Evolutionary conservation across 2,888 invertebrate species (phyloP), one percentile per base, ranked within the genome.

Genomic region (Mycalesis mineus): DNA sequence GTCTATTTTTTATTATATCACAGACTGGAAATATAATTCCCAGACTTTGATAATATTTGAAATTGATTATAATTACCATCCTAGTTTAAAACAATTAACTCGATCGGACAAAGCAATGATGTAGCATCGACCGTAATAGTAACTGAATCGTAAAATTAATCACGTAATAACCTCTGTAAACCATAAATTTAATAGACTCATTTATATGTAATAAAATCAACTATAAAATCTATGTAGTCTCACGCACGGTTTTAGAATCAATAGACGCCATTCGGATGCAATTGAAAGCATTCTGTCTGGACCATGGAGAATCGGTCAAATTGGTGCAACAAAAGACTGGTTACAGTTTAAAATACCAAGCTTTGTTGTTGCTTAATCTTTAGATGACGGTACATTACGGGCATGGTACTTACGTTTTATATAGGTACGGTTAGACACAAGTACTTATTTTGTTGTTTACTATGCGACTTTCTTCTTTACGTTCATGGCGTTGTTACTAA

Each of bases 111-210:
- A 44, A 59, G 55, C 42, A 41, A 55, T 63, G 49, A 54, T 54
- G 49, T 53, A 67, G 71, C 72, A 73, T 72, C 74, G 65, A 67
- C 67, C 62, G 69, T 68, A 72, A 71, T 73, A 68, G 65, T 67
- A 76, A 76, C 75, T 72, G 65, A 66, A 70, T 80, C 82, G 72
- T 88, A 81, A 84, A 85, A 69, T 75, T 82, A 82, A 85, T 84
- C 83, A 83, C 60, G 48, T 57, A 66, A 65, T 61, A 63, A 62
- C 60, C 61, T 58, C 78, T 74, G 72, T 52, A 72, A 76, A 77
- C 81, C 77, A 84, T 86, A 84, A 82, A 84, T 79, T 81, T 86
- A 80, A 87, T 79, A 75, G 80, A 77, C 85, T 85, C 83, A 85
- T 88, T 86, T 86, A 82, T 78, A 80, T 71, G 76, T 82, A 82